A percentile compares a stretch with the other conserved stretches of the same genome.
These are phyloP conservation scores for Barnardius zonarius DNA, from an alignment of 2,113 vertebrate genomes.

Conservation along the genomic window DNA sequence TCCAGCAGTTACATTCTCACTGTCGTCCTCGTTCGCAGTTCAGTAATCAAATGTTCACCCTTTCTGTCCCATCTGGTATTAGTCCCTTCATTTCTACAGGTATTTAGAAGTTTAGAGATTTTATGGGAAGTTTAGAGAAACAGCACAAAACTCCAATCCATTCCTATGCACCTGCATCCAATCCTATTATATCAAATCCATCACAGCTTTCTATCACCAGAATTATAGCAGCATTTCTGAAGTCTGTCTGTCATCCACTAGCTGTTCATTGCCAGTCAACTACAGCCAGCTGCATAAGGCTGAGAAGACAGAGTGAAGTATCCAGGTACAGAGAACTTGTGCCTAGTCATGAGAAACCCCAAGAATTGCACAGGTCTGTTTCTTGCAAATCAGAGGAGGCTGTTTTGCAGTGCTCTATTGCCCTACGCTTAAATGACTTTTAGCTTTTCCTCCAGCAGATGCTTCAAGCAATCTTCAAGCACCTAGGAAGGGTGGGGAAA, in stretches of 20 bases:
- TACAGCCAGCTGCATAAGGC: background rate
- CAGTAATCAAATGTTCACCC: background rate
- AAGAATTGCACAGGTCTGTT: background rate
- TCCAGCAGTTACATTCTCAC: background rate
- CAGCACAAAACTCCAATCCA: background rate
- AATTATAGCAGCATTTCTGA: background rate
- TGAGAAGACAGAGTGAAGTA: background rate
- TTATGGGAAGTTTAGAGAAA: background rate
- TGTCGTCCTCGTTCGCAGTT: background rate
- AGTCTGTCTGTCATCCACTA: background rate
- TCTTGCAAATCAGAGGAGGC: background rate
- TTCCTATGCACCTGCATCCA: background rate
- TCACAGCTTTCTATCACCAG: background rate
- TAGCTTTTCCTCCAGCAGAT: background rate
- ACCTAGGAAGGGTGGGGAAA: background rate
- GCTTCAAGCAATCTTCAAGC: background rate
- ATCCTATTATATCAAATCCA: background rate
- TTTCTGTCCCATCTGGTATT: background rate
- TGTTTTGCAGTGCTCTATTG: background rate
- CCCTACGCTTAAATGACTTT: background rate
- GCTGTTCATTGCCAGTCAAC: background rate
- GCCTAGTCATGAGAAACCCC: background rate
- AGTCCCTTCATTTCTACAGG: background rate
- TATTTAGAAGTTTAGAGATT: background rate
- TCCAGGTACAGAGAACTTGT: background rate